Evolutionary conservation across 2,888 invertebrate genomes (phyloP).

Genomic region (Ophraella communa): DNA sequence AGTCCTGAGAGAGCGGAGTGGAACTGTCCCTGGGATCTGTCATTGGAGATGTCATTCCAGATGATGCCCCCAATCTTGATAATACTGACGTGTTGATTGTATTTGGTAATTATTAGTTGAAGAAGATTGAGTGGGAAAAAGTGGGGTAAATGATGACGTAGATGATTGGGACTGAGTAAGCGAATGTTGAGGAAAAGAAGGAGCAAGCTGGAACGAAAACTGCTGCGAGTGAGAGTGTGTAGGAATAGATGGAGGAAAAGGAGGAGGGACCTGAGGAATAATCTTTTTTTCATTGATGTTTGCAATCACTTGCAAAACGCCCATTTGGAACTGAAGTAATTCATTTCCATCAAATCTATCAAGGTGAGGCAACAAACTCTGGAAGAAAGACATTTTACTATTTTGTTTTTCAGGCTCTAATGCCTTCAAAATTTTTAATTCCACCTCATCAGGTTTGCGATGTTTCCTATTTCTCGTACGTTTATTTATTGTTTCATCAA

Average conservation of each 20-base stretch:
- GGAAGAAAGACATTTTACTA: not conserved
- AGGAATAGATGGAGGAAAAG: constrained; percentile 1
- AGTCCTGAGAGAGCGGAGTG: no score
- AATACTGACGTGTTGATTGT: no score
- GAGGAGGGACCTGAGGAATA: not conserved
- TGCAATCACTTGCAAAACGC: constrained; percentile 10
- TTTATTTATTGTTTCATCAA: no score
- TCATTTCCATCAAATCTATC: constrained; percentile 14
- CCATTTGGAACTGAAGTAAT: constrained; percentile 11
- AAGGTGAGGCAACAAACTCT: constrained; percentile 18
- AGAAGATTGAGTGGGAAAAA: constrained; percentile 18
- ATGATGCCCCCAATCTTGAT: no score
- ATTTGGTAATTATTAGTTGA: no score
- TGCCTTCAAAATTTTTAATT: constrained; percentile 14
- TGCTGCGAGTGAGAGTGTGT: not conserved
- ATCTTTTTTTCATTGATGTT: constrained; percentile 14
- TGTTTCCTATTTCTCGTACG: constrained; percentile 15
- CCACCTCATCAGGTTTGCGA: constrained; percentile 17
- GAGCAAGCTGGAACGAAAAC: not conserved
- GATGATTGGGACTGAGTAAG: constrained; percentile 18
- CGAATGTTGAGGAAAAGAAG: constrained; percentile 9
- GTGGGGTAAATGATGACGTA: constrained; percentile 11
- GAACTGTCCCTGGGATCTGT: no score
- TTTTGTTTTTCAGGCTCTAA: constrained; percentile 11
- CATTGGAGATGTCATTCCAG: no score